Evolutionary conservation across 2,113 vertebrate genomes (phyloP).

Genomic region (Gymnarchus niloticus): DNA sequence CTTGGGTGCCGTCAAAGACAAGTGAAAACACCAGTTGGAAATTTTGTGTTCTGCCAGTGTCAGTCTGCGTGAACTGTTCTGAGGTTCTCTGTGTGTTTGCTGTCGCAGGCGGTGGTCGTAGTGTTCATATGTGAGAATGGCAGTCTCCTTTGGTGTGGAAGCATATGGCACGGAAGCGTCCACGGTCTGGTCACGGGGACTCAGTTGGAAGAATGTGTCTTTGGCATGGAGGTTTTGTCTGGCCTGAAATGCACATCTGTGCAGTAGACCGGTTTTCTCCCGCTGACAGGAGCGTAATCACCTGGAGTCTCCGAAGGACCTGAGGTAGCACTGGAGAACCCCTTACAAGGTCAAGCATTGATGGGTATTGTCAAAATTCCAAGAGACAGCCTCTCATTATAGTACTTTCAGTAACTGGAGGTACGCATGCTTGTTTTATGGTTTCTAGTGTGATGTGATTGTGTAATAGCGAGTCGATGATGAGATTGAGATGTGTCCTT

Average conservation of each 20-base stretch:
- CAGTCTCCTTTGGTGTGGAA: neutral
- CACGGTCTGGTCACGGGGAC: neutral
- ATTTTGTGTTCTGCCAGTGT: neutral
- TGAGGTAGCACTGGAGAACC: neutral
- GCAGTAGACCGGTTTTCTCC: neutral
- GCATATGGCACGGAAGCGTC: neutral
- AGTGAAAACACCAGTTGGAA: neutral
- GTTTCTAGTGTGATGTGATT: neutral
- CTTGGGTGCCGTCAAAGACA: neutral
- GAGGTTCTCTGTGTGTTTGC: neutral
- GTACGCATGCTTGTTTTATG: neutral
- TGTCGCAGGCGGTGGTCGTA: neutral
- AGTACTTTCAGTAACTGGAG: neutral
- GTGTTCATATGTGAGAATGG: too few relatives aligned
- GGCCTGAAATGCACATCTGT: neutral
- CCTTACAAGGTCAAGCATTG: neutral
- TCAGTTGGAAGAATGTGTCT: neutral
- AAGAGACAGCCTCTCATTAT: neutral
- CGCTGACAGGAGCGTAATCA: neutral
- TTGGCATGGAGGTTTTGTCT: neutral
- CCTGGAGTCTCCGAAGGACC: neutral
- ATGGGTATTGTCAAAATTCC: neutral
- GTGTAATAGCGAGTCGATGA: too few relatives aligned
- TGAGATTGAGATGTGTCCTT: constrained; percentile 5
- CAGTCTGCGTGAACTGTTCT: neutral